Conservation (phyloP, 2,113 vertebrate genomes). For the Nothocercus nigrocapillus region DNA sequence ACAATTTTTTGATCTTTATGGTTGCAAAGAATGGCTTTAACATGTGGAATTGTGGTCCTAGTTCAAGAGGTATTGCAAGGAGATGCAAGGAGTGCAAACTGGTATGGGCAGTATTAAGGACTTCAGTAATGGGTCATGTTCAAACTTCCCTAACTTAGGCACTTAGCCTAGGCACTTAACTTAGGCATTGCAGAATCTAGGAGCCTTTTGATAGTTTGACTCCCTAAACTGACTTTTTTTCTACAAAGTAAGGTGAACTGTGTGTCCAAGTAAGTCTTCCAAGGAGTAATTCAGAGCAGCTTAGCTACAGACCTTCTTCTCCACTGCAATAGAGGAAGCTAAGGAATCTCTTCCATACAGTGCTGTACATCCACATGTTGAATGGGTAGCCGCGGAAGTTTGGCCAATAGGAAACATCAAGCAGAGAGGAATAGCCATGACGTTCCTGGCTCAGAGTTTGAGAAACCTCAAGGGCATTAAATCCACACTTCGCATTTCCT, state of each 20-base stretch:
- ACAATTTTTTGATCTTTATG: neutral
- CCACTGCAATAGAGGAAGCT: neutral
- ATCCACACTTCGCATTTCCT: slow-evolving; percentile 2
- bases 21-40: neutral
- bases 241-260: neutral
- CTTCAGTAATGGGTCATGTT: neutral
- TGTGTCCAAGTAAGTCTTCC: neutral
- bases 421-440: neutral
- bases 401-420: neutral
- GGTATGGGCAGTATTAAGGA: neutral
- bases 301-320: neutral
- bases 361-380: neutral
- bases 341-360: neutral
- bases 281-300: neutral
- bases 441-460: neutral
- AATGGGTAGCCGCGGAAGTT: neutral
- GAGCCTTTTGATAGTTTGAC: neutral
- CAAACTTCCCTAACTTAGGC: neutral
- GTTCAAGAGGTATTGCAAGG: neutral
- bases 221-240: neutral
- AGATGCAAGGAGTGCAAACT: neutral
- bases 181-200: neutral
- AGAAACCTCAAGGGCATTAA: neutral
- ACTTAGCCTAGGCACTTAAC: neutral
- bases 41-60: neutral